Evolutionary conservation across 1,140 invertebrate species (phyloP).

Genomic region (Cydia fagiglandana): DNA sequence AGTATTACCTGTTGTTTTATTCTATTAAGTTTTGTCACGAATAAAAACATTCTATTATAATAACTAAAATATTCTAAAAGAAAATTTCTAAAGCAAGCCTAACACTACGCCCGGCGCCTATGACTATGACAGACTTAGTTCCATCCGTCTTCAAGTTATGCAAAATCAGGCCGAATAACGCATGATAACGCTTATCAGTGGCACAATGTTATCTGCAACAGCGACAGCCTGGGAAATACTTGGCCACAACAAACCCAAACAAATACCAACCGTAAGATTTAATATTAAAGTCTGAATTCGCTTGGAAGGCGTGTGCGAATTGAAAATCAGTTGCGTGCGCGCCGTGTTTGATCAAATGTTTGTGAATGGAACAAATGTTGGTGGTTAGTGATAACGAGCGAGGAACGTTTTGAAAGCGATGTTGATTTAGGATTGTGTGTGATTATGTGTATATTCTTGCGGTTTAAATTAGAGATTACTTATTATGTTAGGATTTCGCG

Average conservation of each 20-base stretch:
- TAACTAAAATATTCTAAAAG: not conserved
- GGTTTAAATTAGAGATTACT: not conserved
- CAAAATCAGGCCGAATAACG: slow-evolving; percentile 49
- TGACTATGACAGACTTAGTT: slow-evolving; percentile 17
- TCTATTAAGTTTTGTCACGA: too few species aligned
- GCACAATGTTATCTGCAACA: slow-evolving; percentile 45
- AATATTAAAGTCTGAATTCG: not conserved
- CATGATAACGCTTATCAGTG: slow-evolving; percentile 47
- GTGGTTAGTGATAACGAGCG: not conserved
- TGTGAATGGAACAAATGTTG: not conserved
- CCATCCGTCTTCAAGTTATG: slow-evolving; percentile 37
- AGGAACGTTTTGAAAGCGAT: slow-evolving; percentile 2
- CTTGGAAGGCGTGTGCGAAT: not conserved
- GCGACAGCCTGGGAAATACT: slow-evolving; percentile 42
- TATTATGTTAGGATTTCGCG: not conserved
- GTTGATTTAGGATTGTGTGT: not conserved
- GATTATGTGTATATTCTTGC: not conserved
- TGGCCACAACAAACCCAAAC: slow-evolving; percentile 15
- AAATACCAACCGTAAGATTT: not conserved
- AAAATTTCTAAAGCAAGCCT: not conserved
- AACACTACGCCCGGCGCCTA: too few species aligned
- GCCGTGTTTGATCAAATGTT: slow-evolving; percentile 18
- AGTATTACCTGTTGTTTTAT: too few species aligned
- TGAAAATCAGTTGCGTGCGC: slow-evolving; percentile 9
- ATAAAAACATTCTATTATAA: too few species aligned